Percentiles rank a stretch among this genome's conserved stretches.
These are phyloP conservation scores for Labroides dimidiatus DNA, from an alignment of 2,797 vertebrate genomes.

Conservation along the genomic window DNA sequence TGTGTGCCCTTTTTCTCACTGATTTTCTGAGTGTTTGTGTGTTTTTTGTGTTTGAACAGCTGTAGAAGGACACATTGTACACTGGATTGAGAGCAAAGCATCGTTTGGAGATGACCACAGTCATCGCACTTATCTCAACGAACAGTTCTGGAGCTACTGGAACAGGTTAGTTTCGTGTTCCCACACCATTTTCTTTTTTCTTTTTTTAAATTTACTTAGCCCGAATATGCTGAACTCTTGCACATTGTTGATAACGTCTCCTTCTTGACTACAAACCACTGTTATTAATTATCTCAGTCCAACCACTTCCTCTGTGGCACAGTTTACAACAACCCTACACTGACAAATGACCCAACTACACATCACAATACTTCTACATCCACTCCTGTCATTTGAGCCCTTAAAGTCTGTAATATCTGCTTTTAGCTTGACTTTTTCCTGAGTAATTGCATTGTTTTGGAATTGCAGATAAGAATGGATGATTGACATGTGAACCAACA, in stretches of 20 bases:
- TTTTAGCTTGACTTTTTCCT: constrained; percentile 63
- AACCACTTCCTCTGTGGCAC: constrained; percentile 57
- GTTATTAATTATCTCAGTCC: constrained; percentile 40
- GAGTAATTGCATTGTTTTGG: constrained; percentile 62
- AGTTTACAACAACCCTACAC: constrained; percentile 34
- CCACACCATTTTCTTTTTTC: not conserved
- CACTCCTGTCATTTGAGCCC: constrained; percentile 20
- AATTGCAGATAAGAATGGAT: constrained; percentile 66
- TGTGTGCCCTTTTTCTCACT: constrained; percentile 2
- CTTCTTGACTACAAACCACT: constrained; percentile 41
- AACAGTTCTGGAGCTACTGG: constrained; percentile 99
- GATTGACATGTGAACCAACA: constrained; percentile 39
- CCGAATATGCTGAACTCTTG: not conserved
- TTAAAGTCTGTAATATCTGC: constrained; percentile 42
- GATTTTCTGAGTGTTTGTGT: constrained; percentile 17
- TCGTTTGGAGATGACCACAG: constrained; percentile 98
- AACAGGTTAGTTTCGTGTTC: constrained; percentile 87
- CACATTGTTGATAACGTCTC: constrained; percentile 36
- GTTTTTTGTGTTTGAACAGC: constrained; percentile 78
- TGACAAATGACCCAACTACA: too few relatives aligned
- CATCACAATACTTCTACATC: constrained; percentile 38
- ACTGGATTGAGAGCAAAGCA: constrained; percentile 99
- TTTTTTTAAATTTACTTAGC: not conserved
- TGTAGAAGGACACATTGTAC: constrained; percentile 96
- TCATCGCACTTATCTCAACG: constrained; percentile 94